Evolutionary conservation across 2,888 invertebrate genomes (phyloP).

Genomic region (Xestobium rufovillosum): DNA sequence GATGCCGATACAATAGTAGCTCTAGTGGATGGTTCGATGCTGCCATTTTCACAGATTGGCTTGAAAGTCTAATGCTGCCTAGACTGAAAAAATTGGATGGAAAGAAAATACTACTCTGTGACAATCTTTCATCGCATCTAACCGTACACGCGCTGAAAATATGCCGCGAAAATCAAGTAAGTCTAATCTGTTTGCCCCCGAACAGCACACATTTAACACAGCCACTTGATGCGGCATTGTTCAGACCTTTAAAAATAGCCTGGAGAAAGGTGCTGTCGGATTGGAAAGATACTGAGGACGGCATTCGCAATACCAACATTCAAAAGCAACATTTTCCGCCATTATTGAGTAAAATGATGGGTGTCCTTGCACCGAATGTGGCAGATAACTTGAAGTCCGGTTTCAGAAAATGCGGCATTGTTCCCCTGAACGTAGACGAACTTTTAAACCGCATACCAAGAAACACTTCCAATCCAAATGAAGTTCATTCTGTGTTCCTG

Average conservation of each 20-base stretch:
- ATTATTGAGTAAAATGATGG: constrained; percentile 3
- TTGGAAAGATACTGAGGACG: constrained; percentile 21
- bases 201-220: constrained; percentile 29
- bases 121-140: constrained; percentile 24
- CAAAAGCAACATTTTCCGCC: constrained; percentile 5
- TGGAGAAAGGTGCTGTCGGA: constrained; percentile 23
- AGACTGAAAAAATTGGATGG: constrained; percentile 6
- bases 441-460: constrained; percentile 7
- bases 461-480: not conserved
- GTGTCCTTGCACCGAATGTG: not conserved
- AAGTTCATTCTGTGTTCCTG: not conserved
- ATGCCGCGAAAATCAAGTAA: constrained; percentile 31
- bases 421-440: constrained; percentile 7
- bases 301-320: constrained; percentile 15
- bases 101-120: constrained; percentile 30
- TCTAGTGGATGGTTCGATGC: constrained; percentile 23
- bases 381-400: constrained; percentile 4
- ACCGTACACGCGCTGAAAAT: constrained; percentile 22
- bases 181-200: constrained; percentile 32
- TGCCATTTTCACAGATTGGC: constrained; percentile 15
- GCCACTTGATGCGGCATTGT: constrained; percentile 30
- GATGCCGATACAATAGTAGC: constrained; percentile 17
- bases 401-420: constrained; percentile 7
- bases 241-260: constrained; percentile 26
- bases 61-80: not conserved